phyloP scores from a whole-genome alignment of 1,140 invertebrate species.

The Cydia fagiglandana region DNA sequence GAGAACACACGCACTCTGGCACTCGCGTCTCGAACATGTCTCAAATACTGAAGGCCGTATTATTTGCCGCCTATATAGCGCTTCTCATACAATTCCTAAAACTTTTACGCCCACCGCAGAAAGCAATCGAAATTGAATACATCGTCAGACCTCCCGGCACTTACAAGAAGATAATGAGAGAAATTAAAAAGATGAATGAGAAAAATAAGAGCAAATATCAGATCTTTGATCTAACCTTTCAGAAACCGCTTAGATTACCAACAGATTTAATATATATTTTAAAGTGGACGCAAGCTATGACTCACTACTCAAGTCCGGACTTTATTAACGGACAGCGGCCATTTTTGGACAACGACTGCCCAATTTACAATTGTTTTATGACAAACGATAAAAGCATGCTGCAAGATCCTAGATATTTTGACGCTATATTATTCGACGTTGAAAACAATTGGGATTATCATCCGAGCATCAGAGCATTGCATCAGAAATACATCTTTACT shows the following conservation, averaged over 20 bases:
- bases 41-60: conserved; percentile 8
- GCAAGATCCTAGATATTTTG: conserved; percentile 50
- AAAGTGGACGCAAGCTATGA: conserved; percentile 52
- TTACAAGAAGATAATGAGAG: conserved; percentile 32
- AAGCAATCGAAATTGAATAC: conserved; percentile 54
- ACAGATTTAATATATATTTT: conserved; percentile 61
- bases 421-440: conserved; percentile 63
- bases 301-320: conserved; percentile 38
- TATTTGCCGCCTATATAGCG: not conserved
- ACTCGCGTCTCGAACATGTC: conserved; percentile 17
- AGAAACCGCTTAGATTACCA: conserved; percentile 44
- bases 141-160: conserved; percentile 37
- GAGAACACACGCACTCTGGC: not conserved
- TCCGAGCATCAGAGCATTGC: conserved; percentile 42
- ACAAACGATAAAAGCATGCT: conserved; percentile 51
- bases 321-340: conserved; percentile 49
- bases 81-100: not conserved
- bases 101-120: conserved; percentile 35
- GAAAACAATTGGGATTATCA: conserved; percentile 56
- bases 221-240: conserved; percentile 35
- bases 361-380: conserved; percentile 54
- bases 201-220: conserved; percentile 34
- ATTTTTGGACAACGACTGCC: conserved; percentile 55
- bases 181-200: conserved; percentile 33
- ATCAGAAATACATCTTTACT: conserved; percentile 60